These are phyloP conservation scores for Drosophila anceps DNA, from an alignment of 2,888 invertebrate species.

Conservation along the genomic window DNA sequence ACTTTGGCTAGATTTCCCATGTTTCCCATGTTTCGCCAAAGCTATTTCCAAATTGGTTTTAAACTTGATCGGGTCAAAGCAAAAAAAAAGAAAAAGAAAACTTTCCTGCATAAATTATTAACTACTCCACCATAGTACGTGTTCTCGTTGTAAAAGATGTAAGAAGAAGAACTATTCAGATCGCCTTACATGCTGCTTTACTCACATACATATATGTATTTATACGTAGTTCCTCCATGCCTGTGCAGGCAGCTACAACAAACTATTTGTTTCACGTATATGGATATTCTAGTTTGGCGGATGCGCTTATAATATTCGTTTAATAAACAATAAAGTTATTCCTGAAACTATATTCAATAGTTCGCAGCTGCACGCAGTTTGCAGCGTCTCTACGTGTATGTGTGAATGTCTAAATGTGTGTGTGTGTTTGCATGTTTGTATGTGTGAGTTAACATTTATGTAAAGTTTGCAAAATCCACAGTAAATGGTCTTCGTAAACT, in stretches of 20 bases:
- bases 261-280: slow-evolving; percentile 1
- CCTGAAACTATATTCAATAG: slow-evolving; percentile 12
- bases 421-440: neutral
- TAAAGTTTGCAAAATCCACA: neutral
- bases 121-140: neutral
- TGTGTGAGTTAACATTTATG: slow-evolving; percentile 5
- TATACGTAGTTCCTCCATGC: neutral
- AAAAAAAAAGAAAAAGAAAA: neutral
- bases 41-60: neutral
- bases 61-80: neutral
- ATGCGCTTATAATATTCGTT: slow-evolving; percentile 5
- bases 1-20: neutral
- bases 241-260: neutral
- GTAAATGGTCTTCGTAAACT: slow-evolving; percentile 6
- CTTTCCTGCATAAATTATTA: neutral
- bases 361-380: neutral
- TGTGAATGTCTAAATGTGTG: neutral
- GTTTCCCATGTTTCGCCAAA: neutral
- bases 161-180: neutral
- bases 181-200: neutral
- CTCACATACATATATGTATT: neutral
- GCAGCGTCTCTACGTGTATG: neutral
- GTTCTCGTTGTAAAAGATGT: neutral
- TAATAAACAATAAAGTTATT: slow-evolving; percentile 20
- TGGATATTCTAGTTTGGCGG: neutral